phyloP scores from a whole-genome alignment of 2,888 invertebrate genomes.

The Lypha dubia region DNA sequence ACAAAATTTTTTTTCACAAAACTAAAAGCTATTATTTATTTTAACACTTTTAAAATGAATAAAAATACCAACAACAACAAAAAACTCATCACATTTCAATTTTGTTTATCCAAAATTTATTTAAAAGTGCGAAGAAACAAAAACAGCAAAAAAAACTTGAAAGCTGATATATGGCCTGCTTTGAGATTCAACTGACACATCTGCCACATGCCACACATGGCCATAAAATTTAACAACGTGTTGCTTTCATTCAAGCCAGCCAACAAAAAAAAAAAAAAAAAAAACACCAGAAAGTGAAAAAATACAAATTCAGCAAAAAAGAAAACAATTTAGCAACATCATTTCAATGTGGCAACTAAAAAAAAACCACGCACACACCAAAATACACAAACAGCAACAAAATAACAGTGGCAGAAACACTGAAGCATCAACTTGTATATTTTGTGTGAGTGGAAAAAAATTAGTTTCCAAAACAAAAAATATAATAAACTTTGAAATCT shows the following conservation, averaged over 20 bases:
- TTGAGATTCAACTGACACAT: slow-evolving; percentile 71
- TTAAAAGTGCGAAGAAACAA: slow-evolving; percentile 9
- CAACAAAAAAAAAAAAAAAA: slow-evolving; percentile 33
- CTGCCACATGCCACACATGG: slow-evolving; percentile 71
- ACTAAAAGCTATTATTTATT: slow-evolving; percentile 65
- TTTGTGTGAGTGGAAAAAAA: slow-evolving; percentile 13
- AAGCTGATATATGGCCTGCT: slow-evolving; percentile 69
- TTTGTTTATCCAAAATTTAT: slow-evolving; percentile 25
- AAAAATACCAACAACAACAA: slow-evolving; percentile 19
- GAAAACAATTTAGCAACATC: slow-evolving; percentile 57
- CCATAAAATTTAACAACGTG: slow-evolving; percentile 69
- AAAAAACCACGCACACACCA: not conserved
- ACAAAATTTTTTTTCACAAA: not conserved
- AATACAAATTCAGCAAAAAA: slow-evolving; percentile 30
- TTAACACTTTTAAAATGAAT: slow-evolving; percentile 64
- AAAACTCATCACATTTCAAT: slow-evolving; percentile 18
- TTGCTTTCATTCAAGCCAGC: slow-evolving; percentile 59
- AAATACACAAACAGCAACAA: not conserved
- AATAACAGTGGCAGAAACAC: slow-evolving; percentile 7
- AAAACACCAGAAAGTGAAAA: not conserved
- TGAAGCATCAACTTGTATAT: slow-evolving; percentile 35
- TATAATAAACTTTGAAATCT: not conserved
- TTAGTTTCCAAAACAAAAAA: slow-evolving; percentile 7
- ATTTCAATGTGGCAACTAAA: slow-evolving; percentile 53
- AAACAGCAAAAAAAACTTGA: slow-evolving; percentile 56